Evolutionary conservation across 2,888 invertebrate species (phyloP), one percentile per base, ranked within the genome.

Genomic region (Drosophila pseudotakahashii): DNA sequence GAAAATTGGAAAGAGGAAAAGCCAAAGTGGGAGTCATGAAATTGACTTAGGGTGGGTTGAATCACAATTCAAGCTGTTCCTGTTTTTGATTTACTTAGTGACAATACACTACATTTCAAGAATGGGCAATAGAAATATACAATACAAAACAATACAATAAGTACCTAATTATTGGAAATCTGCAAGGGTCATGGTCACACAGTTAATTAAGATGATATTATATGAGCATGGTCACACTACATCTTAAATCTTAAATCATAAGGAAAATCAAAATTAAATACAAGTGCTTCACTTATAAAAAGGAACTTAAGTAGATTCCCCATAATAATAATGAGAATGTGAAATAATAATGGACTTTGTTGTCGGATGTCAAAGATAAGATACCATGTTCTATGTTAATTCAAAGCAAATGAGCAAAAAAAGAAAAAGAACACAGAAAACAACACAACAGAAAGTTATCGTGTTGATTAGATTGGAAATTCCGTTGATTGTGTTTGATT

Each of bases 391-490:
- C 23, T 39, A 60, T 61, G 61, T 26, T 60, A 70, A 68, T 69
- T 54, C 52, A 36, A 6, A 19, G n/a, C 39, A 69, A 69, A 69
- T 53, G 23, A 44, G 23, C 39, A 26, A 45, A 16, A 44, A 26
- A 30, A 26, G 3, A 42, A 42, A 16, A 16, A 41, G 10, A 41
- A 41, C 19, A 23, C 19, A 23, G 19, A 42, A 32, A 16, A 50
- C 11, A 57, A 42, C 66, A 70, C 68, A 77, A 53, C 16, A 55
- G 34, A 61, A 69, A 62, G 60, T 71, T 67, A 59, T 70, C 53
- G 63, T 52, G 64, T 50, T 76, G 81, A 81, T 85, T 79, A 81
- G 85, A 76, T 81, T 85, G 73, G 54, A 47, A 75, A 72, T 60
- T 62, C 44, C 60, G 54, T 48, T 50, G 55, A 69, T 66, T 59